A percentile compares a stretch with the other conserved stretches of the same genome.
Evolutionary conservation across 2,797 vertebrate species (phyloP).

Genomic region (Pipistrellus pygmaeus): DNA sequence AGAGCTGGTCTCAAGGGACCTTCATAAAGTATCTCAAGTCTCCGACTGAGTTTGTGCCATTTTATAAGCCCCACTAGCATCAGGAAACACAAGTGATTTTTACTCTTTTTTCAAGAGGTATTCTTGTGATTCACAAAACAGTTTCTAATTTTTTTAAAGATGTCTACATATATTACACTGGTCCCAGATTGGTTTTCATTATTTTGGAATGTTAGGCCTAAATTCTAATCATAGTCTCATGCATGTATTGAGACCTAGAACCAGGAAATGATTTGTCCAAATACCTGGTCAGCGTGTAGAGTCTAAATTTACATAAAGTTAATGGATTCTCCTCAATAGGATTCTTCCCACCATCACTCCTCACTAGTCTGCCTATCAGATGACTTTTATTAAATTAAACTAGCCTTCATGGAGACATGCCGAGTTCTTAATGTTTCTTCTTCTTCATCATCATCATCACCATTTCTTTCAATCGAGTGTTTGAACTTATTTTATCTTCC

Average conservation of each 20-base stretch:
- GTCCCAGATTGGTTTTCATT: background rate
- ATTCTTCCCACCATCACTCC: background rate
- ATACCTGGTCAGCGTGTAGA: background rate
- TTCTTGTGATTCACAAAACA: background rate
- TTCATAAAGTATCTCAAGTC: background rate
- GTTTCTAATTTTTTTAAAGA: background rate
- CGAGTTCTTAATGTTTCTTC: background rate
- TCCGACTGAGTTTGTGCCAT: background rate
- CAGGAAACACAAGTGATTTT: background rate
- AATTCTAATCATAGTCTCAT: conserved; percentile 30
- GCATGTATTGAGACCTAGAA: background rate
- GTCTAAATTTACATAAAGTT: background rate
- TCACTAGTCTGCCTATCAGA: background rate
- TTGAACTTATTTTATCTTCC: conserved; percentile 12
- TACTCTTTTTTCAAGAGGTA: background rate
- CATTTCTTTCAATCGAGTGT: background rate
- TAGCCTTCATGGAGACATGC: background rate
- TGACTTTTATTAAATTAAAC: conserved; percentile 21
- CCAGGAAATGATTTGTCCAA: background rate
- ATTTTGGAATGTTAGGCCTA: conserved; percentile 27
- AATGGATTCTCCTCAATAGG: background rate
- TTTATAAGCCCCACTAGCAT: background rate
- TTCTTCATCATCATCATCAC: background rate
- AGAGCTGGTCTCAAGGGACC: background rate
- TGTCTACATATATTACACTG: conserved; percentile 12